Evolutionary conservation across 2,888 invertebrate genomes (phyloP).

Genomic region (Atethmia centrago): DNA sequence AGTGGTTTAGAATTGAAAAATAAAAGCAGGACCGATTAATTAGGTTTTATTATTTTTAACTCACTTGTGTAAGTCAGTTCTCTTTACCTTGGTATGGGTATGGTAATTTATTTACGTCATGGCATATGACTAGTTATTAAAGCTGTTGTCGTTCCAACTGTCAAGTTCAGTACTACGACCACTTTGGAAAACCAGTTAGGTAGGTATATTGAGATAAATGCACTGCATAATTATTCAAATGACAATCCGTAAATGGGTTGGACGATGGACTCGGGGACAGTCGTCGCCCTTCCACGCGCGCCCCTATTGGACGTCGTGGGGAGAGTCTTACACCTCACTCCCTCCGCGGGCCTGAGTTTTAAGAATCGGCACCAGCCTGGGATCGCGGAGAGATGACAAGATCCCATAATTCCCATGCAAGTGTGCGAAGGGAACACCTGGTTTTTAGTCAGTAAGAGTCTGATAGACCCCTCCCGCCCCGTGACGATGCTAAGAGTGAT

Average conservation of each 20-base stretch:
- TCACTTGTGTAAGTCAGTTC: not conserved
- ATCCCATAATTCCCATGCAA: too few species aligned
- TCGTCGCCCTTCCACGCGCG: too few species aligned
- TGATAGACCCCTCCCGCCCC: too few species aligned
- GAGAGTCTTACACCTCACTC: too few species aligned
- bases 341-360: too few species aligned
- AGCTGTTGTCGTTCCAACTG: not conserved
- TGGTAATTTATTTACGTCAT: not conserved
- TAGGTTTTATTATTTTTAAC: not conserved
- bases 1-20: not conserved
- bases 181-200: conserved; percentile 9
- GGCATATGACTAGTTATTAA: not conserved
- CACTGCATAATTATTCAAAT: conserved; percentile 7
- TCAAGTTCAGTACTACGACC: conserved; percentile 8
- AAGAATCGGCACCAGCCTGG: too few species aligned
- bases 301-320: too few species aligned
- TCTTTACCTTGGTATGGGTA: conserved; percentile 5
- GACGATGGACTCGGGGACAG: too few species aligned
- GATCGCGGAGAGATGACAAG: too few species aligned
- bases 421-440: too few species aligned
- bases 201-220: not conserved
- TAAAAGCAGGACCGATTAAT: not conserved
- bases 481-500: conserved; percentile 1
- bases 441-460: too few species aligned
- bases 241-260: too few species aligned